Conservation (phyloP, 2,888 invertebrate species). For the Cistogaster globosa region DNA sequence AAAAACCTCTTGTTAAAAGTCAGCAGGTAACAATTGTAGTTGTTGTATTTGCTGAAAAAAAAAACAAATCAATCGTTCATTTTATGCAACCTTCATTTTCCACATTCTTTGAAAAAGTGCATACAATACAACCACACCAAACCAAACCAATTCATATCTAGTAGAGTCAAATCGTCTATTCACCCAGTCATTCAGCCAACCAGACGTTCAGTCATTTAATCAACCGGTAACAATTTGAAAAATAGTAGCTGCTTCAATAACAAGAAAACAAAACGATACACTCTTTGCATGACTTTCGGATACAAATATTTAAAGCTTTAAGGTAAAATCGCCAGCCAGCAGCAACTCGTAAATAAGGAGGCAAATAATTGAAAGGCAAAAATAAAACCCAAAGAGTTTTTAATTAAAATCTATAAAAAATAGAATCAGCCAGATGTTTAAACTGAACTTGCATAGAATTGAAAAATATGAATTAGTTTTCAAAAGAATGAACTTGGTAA, state of each 20-base stretch:
- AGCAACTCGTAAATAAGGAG: background rate
- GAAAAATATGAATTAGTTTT: background rate
- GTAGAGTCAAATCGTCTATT: slow-evolving; percentile 43
- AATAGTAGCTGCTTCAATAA: slow-evolving; percentile 11
- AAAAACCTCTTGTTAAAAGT: slow-evolving; percentile 20
- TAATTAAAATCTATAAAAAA: background rate
- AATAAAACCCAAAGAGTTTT: background rate
- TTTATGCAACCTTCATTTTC: slow-evolving; percentile 5
- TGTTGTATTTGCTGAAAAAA: slow-evolving; percentile 43
- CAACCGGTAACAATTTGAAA: slow-evolving; percentile 67
- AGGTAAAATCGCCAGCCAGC: slow-evolving; percentile 34
- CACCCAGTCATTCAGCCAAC: slow-evolving; percentile 22
- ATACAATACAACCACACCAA: background rate
- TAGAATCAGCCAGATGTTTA: background rate
- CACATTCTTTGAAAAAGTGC: slow-evolving; percentile 27
- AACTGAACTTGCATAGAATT: background rate
- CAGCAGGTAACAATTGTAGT: slow-evolving; percentile 25
- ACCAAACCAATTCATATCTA: slow-evolving; percentile 49
- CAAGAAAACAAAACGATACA: background rate
- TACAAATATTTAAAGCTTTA: slow-evolving; percentile 60
- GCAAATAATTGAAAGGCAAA: no score
- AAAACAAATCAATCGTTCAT: slow-evolving; percentile 57
- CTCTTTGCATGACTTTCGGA: background rate
- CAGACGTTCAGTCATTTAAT: slow-evolving; percentile 65
- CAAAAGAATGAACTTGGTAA: no score